Evolutionary conservation across 2,888 invertebrate species (phyloP).

Genomic region (Drosophila percnosoma): DNA sequence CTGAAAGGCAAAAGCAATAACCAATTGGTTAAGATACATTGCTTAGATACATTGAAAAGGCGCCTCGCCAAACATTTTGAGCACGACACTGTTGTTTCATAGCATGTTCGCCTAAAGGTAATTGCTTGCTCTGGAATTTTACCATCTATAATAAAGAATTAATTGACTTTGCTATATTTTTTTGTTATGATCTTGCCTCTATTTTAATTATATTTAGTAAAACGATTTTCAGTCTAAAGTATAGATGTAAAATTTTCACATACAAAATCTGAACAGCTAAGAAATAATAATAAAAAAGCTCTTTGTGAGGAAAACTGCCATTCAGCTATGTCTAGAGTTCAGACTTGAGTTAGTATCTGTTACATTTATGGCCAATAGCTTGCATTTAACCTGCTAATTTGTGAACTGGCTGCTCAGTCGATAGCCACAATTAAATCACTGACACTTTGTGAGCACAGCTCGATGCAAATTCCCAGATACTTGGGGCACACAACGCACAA

Average conservation of each 20-base stretch:
- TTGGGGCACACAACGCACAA: not conserved
- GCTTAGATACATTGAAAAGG: slow-evolving; percentile 11
- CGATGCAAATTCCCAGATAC: slow-evolving; percentile 19
- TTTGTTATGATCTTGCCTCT: not conserved
- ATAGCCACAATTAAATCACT: slow-evolving; percentile 22
- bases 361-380: not conserved
- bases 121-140: not conserved
- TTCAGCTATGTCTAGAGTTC: no score
- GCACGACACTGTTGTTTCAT: not conserved
- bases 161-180: not conserved
- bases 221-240: not conserved
- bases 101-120: not conserved
- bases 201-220: not conserved
- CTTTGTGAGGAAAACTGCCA: not conserved
- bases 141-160: not conserved
- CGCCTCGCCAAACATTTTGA: not conserved
- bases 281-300: not conserved
- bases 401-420: slow-evolving; percentile 8
- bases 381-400: slow-evolving; percentile 10
- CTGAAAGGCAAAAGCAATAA: slow-evolving; percentile 11
- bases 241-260: not conserved
- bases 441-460: slow-evolving; percentile 5
- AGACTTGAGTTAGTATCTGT: not conserved
- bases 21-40: slow-evolving; percentile 9
- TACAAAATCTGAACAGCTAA: not conserved